Conservation (phyloP, 2,888 invertebrate genomes). For the Acronicta psi region DNA sequence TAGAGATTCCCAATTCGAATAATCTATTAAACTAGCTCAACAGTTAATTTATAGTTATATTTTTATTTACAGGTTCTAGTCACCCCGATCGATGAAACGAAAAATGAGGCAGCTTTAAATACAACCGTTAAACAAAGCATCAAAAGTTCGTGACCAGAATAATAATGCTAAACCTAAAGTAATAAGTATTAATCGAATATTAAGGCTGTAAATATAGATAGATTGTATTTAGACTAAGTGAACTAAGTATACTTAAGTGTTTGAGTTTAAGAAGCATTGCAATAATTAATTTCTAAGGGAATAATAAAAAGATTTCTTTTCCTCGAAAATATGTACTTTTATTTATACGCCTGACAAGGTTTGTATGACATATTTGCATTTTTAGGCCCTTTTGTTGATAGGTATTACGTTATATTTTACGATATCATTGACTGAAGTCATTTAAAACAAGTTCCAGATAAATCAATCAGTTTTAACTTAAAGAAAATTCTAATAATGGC, state of each 20-base stretch:
- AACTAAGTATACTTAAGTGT: slow-evolving; percentile 7
- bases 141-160: slow-evolving; percentile 71
- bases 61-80: slow-evolving; percentile 74
- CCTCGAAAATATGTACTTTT: slow-evolving; percentile 16
- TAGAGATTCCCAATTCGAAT: too few species aligned
- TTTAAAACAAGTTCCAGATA: too few species aligned
- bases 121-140: slow-evolving; percentile 72
- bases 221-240: slow-evolving; percentile 25
- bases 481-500: too few species aligned
- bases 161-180: slow-evolving; percentile 23
- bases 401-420: too few species aligned
- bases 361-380: too few species aligned
- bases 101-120: slow-evolving; percentile 67
- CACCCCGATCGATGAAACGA: slow-evolving; percentile 73
- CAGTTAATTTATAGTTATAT: not conserved
- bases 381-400: too few species aligned
- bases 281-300: slow-evolving; percentile 31
- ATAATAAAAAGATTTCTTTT: slow-evolving; percentile 20
- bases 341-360: not conserved
- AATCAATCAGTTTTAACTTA: too few species aligned
- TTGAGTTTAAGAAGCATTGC: slow-evolving; percentile 21
- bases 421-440: too few species aligned
- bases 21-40: too few species aligned
- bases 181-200: slow-evolving; percentile 62
- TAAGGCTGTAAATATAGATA: slow-evolving; percentile 71